These are phyloP conservation scores for Scartelaos histophorus DNA, from an alignment of 2,113 vertebrate genomes.

Conservation along the genomic window DNA sequence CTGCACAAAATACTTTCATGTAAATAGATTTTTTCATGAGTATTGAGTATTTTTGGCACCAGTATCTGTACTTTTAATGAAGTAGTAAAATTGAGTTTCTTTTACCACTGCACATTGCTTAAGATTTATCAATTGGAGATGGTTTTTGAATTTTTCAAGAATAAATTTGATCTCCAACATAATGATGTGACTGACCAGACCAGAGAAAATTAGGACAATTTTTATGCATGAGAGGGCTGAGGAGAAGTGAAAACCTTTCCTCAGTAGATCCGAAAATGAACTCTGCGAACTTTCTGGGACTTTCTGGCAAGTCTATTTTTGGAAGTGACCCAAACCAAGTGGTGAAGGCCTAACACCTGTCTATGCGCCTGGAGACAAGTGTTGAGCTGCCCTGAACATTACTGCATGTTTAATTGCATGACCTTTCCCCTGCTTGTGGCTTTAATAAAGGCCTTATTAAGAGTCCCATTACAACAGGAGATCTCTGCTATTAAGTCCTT, in stretches of 20 bases:
- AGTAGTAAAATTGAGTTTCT: no score
- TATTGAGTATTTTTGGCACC: no score
- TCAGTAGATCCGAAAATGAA: background rate
- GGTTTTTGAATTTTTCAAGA: background rate
- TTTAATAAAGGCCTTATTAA: conserved; percentile 50
- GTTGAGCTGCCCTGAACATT: conserved; percentile 18
- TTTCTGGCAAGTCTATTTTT: background rate
- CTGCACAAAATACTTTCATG: no score
- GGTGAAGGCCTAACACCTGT: background rate
- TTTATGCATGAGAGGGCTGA: background rate
- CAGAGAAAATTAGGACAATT: background rate
- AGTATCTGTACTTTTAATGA: no score
- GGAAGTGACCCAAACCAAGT: conserved; percentile 43
- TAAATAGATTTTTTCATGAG: no score
- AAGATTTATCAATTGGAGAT: background rate
- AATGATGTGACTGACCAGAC: background rate
- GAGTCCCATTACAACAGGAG: conserved; percentile 27
- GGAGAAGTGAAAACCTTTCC: background rate
- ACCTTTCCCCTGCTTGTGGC: conserved; percentile 34
- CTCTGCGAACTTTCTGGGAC: background rate
- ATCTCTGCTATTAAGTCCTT: conserved; percentile 39
- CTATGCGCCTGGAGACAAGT: background rate
- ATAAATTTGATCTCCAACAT: background rate
- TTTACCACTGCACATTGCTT: background rate
- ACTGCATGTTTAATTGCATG: conserved; percentile 35